Conservation (phyloP, 2,888 invertebrate genomes). For the Drosophila silvestris region DNA sequence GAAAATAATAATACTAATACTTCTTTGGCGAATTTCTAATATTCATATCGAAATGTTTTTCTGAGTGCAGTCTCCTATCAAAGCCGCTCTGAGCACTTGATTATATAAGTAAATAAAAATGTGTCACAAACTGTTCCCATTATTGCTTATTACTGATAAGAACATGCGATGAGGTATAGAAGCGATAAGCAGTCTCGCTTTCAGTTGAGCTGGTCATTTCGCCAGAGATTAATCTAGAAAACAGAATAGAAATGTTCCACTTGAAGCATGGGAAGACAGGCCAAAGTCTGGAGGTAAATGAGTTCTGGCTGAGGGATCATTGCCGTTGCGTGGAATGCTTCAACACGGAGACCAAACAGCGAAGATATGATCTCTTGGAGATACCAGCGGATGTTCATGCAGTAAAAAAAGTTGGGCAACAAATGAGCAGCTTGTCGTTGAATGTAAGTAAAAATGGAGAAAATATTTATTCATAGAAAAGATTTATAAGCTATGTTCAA, state of each 20-base stretch:
- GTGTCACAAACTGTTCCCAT: not conserved
- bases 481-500: not conserved
- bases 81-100: not conserved
- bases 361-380: constrained; percentile 87
- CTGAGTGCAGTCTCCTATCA: not conserved
- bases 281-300: constrained; percentile 64
- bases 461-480: not conserved
- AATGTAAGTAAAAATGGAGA: constrained; percentile 86
- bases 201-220: constrained; percentile 24
- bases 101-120: not conserved
- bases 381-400: constrained; percentile 86
- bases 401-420: constrained; percentile 78
- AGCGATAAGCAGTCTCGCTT: constrained; percentile 8
- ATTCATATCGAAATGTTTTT: not conserved
- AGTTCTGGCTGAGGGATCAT: constrained; percentile 85
- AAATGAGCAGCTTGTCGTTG: constrained; percentile 77
- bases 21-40: not conserved
- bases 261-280: constrained; percentile 59
- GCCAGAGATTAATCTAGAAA: constrained; percentile 8
- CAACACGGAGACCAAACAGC: constrained; percentile 87
- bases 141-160: constrained; percentile 41
- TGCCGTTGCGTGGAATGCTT: constrained; percentile 88
- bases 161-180: not conserved
- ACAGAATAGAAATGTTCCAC: constrained; percentile 57
- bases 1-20: not conserved